phyloP scores from a whole-genome alignment of 2,113 vertebrate genomes.

The Gasterosteus aculeatus region DNA sequence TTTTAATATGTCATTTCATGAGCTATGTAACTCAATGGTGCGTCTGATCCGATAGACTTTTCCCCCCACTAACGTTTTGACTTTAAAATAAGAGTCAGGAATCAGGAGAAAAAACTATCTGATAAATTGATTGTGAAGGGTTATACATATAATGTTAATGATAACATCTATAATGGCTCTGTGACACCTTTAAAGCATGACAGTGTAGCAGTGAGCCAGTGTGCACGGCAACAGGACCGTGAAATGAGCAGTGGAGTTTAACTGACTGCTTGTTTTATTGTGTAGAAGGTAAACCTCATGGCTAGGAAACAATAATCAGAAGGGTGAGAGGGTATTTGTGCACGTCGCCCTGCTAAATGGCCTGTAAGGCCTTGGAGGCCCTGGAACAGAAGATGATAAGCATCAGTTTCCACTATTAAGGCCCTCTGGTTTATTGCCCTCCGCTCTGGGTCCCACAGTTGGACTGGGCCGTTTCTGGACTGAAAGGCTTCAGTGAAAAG shows the following conservation, averaged over 20 bases:
- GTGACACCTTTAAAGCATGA: neutral
- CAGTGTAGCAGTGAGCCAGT: no score
- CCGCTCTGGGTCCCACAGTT: constrained; percentile 20
- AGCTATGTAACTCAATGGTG: neutral
- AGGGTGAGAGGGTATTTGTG: neutral
- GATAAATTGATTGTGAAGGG: no score
- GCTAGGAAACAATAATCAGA: neutral
- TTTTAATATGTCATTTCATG: neutral
- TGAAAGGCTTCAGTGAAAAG: constrained; percentile 32
- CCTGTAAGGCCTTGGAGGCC: constrained; percentile 7
- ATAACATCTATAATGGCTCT: neutral
- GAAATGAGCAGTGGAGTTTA: no score
- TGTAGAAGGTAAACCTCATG: neutral
- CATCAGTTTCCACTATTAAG: constrained; percentile 69
- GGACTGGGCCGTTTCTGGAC: neutral
- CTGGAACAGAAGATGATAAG: constrained; percentile 50
- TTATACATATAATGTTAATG: no score
- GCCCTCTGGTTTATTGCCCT: constrained; percentile 45
- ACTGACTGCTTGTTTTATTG: no score
- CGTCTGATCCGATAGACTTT: neutral
- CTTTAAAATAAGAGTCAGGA: no score
- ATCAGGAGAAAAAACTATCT: no score
- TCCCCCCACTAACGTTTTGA: neutral
- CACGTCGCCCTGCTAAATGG: constrained; percentile 10
- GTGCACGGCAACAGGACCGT: no score